These are phyloP conservation scores for Arctocebus calabarensis DNA, from an alignment of 2,797 vertebrate species.

Conservation along the genomic window DNA sequence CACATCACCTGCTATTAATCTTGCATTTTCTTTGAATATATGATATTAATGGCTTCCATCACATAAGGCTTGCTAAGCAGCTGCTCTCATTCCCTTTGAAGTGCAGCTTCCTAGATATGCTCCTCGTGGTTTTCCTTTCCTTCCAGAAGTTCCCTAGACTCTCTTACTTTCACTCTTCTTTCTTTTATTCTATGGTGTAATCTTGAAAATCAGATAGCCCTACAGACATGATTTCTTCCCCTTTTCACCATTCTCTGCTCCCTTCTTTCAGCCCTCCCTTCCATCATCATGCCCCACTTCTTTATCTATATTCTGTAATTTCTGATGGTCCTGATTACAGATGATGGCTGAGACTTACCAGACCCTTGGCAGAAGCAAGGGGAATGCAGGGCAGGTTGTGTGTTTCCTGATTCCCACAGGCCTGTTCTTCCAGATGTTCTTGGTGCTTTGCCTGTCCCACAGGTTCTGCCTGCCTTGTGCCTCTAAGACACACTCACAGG, in stretches of 20 bases:
- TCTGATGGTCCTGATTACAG: conserved; percentile 47
- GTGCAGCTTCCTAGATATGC: background rate
- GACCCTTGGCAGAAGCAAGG: conserved; percentile 24
- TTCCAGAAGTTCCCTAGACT: background rate
- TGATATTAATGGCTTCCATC: conserved; percentile 57
- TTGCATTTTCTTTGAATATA: conserved; percentile 52
- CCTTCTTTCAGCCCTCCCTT: background rate
- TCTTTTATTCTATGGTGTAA: background rate
- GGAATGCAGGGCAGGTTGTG: background rate
- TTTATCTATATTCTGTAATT: conserved; percentile 42
- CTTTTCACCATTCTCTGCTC: background rate
- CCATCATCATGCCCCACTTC: background rate
- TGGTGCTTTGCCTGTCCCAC: background rate
- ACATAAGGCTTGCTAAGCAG: background rate
- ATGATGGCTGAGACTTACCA: conserved; percentile 68
- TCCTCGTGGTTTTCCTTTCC: background rate
- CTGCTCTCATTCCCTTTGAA: conserved; percentile 53
- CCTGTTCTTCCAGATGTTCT: conserved; percentile 50
- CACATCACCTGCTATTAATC: conserved; percentile 60
- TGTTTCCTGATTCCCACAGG: conserved; percentile 43
- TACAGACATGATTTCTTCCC: background rate
- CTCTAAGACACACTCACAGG: background rate
- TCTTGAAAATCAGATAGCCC: background rate
- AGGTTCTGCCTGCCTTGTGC: background rate
- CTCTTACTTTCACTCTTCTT: background rate